Evolutionary conservation across 2,797 vertebrate species (phyloP).

Genomic region (Paguma larvata): DNA sequence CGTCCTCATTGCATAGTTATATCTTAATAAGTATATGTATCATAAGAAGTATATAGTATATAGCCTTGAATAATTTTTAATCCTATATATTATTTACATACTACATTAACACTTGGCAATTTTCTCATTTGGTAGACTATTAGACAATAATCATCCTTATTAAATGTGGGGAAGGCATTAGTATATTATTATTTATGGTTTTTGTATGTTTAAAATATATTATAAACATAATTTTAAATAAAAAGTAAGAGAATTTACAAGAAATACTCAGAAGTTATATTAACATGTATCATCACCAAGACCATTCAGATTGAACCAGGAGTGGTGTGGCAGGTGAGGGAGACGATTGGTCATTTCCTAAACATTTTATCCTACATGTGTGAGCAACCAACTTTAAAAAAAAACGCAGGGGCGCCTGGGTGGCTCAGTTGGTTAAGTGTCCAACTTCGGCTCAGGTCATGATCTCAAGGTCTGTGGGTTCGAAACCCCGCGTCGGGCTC

Average conservation of each 20-base stretch:
- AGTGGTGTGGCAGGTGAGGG: not conserved
- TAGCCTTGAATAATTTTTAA: not conserved
- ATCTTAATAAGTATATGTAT: not conserved
- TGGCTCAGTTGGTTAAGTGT: too few species aligned
- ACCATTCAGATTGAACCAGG: not conserved
- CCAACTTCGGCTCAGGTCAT: too few species aligned
- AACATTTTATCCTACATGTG: not conserved
- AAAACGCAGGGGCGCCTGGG: too few species aligned
- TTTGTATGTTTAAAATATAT: not conserved
- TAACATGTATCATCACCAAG: not conserved
- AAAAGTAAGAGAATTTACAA: slow-evolving; percentile 21
- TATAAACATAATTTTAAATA: slow-evolving; percentile 11
- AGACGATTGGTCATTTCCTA: not conserved
- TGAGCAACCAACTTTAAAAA: not conserved
- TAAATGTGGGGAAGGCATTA: not conserved
- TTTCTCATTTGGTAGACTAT: not conserved
- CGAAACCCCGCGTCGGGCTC: too few species aligned
- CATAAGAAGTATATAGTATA: not conserved
- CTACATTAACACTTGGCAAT: not conserved
- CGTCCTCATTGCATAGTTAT: not conserved
- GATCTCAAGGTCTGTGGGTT: too few species aligned
- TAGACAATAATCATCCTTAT: not conserved
- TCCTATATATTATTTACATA: not conserved
- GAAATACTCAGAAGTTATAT: not conserved
- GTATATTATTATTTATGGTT: not conserved